These are phyloP conservation scores for Pseudopipra pipra DNA, from an alignment of 2,113 vertebrate species.

Conservation along the genomic window DNA sequence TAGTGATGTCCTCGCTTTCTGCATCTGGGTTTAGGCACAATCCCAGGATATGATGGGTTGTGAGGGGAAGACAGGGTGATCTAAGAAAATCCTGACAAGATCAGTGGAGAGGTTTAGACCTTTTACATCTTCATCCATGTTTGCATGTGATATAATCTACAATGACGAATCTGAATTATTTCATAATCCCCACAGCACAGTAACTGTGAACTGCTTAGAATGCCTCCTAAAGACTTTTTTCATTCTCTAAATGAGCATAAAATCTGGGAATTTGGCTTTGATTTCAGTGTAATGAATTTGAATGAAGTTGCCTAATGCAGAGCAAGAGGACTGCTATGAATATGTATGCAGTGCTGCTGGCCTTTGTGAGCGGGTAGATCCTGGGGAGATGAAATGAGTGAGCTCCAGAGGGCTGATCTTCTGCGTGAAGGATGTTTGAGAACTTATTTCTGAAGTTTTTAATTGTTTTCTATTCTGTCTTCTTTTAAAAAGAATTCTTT, in stretches of 20 bases:
- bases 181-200: not conserved
- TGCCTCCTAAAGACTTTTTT: not conserved
- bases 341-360: not conserved
- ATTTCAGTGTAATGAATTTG: not conserved
- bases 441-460: not conserved
- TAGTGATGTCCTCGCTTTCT: not conserved
- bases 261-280: conserved; percentile 10
- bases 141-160: not conserved
- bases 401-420: not conserved
- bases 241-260: not conserved
- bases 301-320: not conserved
- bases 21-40: not conserved
- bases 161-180: not conserved
- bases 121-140: not conserved
- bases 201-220: not conserved
- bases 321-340: not conserved
- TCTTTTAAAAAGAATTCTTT: not conserved
- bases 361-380: not conserved
- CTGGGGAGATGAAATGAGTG: not conserved
- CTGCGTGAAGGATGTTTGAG: not conserved
- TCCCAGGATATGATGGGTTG: not conserved
- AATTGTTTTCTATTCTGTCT: not conserved
- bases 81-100: not conserved
- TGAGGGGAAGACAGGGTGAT: not conserved
- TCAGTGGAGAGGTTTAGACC: not conserved